A percentile compares a stretch with the other conserved stretches of the same genome.
phyloP scores from a whole-genome alignment of 2,797 vertebrate genomes.

The Parambassis ranga region DNA sequence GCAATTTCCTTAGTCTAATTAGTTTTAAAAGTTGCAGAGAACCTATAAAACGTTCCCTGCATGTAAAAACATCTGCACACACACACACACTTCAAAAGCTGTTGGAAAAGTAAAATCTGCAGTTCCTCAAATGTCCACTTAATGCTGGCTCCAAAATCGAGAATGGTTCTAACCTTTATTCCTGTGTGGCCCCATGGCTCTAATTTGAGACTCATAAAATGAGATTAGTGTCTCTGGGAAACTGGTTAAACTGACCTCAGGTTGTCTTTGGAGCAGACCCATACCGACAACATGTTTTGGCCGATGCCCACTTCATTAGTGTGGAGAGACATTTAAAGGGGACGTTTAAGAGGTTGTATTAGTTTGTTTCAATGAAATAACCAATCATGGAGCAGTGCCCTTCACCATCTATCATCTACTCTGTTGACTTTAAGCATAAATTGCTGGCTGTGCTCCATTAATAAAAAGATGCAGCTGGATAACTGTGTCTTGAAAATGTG shows the following conservation, averaged over 20 bases:
- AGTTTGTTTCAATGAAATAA: background rate
- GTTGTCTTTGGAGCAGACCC: no score
- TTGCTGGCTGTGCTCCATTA: no score
- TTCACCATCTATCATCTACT: slow-evolving; percentile 9
- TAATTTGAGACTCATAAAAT: no score
- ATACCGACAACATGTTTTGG: no score
- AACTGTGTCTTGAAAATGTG: background rate
- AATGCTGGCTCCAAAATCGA: no score
- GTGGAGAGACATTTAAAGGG: background rate
- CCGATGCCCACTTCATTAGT: slow-evolving; percentile 10
- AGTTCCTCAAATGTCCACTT: no score
- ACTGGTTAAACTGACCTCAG: no score
- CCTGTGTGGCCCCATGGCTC: no score
- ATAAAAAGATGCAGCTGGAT: background rate
- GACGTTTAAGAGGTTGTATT: background rate
- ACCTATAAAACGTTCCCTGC: background rate
- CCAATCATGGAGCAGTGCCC: background rate
- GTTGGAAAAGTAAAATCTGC: no score
- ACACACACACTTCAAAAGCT: no score
- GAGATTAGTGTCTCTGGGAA: no score
- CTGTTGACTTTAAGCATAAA: background rate
- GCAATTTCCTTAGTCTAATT: slow-evolving; percentile 16
- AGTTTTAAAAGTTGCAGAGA: slow-evolving; percentile 1
- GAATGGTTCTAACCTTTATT: no score
- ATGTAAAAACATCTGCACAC: background rate